A percentile compares a stretch with the other conserved stretches of the same genome.
These are phyloP conservation scores for Motacilla tschutschensis DNA, from an alignment of 2,113 vertebrate genomes.

Conservation along the genomic window DNA sequence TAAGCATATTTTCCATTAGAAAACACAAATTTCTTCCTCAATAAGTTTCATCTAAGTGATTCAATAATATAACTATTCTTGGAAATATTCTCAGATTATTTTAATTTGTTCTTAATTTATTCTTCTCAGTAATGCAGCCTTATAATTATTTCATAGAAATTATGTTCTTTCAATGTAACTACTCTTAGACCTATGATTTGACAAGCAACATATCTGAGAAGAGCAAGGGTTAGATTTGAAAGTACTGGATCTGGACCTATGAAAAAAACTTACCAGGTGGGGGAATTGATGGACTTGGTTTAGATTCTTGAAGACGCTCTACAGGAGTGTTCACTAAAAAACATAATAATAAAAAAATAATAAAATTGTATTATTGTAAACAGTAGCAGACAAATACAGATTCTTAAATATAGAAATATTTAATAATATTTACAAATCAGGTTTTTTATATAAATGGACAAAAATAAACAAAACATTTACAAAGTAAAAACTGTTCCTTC, in stretches of 20 bases:
- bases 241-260: background rate
- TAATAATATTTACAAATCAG: background rate
- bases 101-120: background rate
- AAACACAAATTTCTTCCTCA: background rate
- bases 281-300: slow-evolving; percentile 29
- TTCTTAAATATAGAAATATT: background rate
- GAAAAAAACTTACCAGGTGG: slow-evolving; percentile 74
- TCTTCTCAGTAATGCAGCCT: background rate
- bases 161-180: background rate
- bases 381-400: background rate
- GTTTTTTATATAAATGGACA: background rate
- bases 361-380: background rate
- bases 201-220: background rate
- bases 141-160: background rate
- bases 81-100: background rate
- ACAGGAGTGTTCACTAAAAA: slow-evolving; percentile 68
- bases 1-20: background rate
- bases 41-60: background rate
- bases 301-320: slow-evolving; percentile 70
- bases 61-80: background rate
- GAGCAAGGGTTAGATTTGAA: background rate
- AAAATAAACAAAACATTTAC: background rate
- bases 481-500: background rate
- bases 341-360: background rate
- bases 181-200: background rate